Conservation (phyloP, 2,113 vertebrate genomes). For the Riparia riparia region DNA sequence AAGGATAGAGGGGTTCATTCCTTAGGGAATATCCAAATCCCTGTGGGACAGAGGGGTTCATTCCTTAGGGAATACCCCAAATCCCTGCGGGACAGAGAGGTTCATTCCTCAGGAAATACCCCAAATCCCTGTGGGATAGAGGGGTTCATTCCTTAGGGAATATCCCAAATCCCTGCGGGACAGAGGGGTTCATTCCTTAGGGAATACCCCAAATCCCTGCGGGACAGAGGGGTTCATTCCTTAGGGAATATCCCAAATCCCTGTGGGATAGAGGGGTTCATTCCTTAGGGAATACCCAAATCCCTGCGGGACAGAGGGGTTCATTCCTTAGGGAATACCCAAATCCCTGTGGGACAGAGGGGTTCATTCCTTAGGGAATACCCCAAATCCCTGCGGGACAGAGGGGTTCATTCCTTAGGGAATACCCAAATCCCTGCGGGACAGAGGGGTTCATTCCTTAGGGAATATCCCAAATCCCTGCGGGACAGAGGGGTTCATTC, state of each 20-base stretch:
- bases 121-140: accelerated
- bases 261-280: background rate
- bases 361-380: background rate
- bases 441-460: background rate
- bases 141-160: background rate
- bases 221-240: background rate
- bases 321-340: background rate
- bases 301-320: background rate
- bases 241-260: background rate
- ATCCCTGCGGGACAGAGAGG: no score
- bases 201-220: background rate
- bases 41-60: accelerated
- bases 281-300: background rate
- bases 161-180: background rate
- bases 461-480: background rate
- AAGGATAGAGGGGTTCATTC: background rate
- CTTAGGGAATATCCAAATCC: background rate
- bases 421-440: background rate
- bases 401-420: background rate
- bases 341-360: conserved; percentile 10
- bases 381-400: background rate
- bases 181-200: background rate
- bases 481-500: accelerated
- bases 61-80: background rate
- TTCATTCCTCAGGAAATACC: no score